Base-by-base conservation (phyloP, 2,888 invertebrate genomes). In the Proisotoma minuta region DNA sequence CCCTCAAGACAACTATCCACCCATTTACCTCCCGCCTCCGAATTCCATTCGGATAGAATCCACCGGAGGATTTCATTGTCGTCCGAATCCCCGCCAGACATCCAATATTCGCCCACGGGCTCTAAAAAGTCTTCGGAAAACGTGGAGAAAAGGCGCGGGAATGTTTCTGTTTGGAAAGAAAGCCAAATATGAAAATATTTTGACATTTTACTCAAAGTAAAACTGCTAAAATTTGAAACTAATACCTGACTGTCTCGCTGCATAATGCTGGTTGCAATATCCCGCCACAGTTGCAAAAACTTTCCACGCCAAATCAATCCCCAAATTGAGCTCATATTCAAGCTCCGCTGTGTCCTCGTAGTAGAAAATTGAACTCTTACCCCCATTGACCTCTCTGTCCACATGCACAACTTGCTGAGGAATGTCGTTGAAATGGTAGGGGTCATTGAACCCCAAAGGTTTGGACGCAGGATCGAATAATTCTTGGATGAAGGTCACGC, bases 301-400 rank as follows among this genome's bases (percentile, higher is more conserved):
- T 20, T 64, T 67, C 67, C 67, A 67, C 28, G 62, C 59, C 2
- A 60, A 15, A 39, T 67, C 67, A 34, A 67, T 62, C 5, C 59
- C 63, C 24, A 59, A 34, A 50, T 67, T 64, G 18, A 67, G 39
- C 18, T 63, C 67, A 39, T 59, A 64, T 1, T 64, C 62, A 29
- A 58, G 24, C 47, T 67, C 67, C 0, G 64, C 63, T 20, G 49
- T 43, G 34, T 67, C 67, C 24, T 62, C 60, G 50, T 62, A 68
- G 29, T 62, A 62, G 40, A 65, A 68, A 5, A 67, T n/a, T n/a
- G n/a, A n/a, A n/a, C n/a, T n/a, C n/a, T n/a, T n/a, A n/a, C n/a
- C n/a, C n/a, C n/a, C n/a, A n/a, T n/a, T n/a, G n/a, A n/a, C n/a
- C n/a, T n/a, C n/a, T n/a, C n/a, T n/a, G n/a, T n/a, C n/a, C n/a